phyloP scores from a whole-genome alignment of 2,888 invertebrate species.

The Coenonympha arcania region DNA sequence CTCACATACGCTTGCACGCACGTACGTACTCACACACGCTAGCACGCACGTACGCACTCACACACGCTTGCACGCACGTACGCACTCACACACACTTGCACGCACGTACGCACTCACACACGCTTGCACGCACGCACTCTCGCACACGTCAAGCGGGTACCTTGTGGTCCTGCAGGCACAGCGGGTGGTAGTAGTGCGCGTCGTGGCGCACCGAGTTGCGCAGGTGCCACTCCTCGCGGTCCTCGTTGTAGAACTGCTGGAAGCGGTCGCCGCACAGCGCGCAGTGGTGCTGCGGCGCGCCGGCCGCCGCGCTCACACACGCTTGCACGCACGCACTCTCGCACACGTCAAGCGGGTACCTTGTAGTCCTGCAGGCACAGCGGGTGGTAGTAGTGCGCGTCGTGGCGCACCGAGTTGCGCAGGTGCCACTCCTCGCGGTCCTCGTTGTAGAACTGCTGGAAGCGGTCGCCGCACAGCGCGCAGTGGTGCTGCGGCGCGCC shows the following conservation, averaged over 20 bases:
- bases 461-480: constrained; percentile 92
- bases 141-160: no score
- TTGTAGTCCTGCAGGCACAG: constrained; percentile 91
- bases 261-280: constrained; percentile 94
- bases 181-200: constrained; percentile 87
- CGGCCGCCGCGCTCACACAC: no score
- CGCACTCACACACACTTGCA: no score
- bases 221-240: constrained; percentile 97
- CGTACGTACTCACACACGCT: no score
- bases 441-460: constrained; percentile 97
- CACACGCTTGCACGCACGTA: no score
- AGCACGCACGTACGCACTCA: no score
- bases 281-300: constrained; percentile 80
- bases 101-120: no score
- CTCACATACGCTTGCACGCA: no score
- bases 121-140: no score
- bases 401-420: constrained; percentile 83
- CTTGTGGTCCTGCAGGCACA: constrained; percentile 91
- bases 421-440: constrained; percentile 99
- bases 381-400: constrained; percentile 89
- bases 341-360: no score
- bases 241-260: constrained; percentile 96
- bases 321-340: no score
- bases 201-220: constrained; percentile 85
- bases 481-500: constrained; percentile 80